These are phyloP conservation scores for Silurus meridionalis DNA, from an alignment of 2,113 vertebrate species.

Conservation along the genomic window DNA sequence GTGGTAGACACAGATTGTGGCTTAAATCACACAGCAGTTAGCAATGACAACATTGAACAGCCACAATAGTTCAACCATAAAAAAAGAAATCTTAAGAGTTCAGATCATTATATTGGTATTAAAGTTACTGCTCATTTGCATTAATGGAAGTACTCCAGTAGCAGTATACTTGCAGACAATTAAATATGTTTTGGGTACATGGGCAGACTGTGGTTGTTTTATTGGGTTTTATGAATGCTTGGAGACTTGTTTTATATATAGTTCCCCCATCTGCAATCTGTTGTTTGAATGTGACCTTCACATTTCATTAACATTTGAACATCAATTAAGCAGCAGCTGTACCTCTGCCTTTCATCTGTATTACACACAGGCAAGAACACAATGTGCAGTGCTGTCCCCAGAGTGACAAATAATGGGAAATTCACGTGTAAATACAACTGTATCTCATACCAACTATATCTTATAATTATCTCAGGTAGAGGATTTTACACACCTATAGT, in stretches of 20 bases:
- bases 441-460: not conserved
- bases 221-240: slow-evolving; percentile 19
- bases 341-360: slow-evolving; percentile 21
- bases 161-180: not conserved
- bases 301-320: slow-evolving; percentile 46
- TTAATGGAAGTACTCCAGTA: not conserved
- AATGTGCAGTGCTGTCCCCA: not conserved
- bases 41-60: not conserved
- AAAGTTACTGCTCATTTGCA: not conserved
- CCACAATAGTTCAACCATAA: not conserved
- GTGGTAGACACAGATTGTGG: not conserved
- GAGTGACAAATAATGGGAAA: not conserved
- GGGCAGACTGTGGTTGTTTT: slow-evolving; percentile 54
- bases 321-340: slow-evolving; percentile 24
- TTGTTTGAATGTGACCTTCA: slow-evolving; percentile 41
- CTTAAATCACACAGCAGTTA: not conserved
- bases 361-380: not conserved
- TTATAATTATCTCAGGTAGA: not conserved
- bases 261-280: slow-evolving; percentile 53
- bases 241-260: slow-evolving; percentile 45
- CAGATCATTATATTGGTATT: not conserved
- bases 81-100: not conserved
- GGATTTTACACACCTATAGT: not conserved
- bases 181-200: not conserved
- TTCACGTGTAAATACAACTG: not conserved